A percentile compares a stretch with the other conserved stretches of the same genome.
Evolutionary conservation across 2,113 vertebrate genomes (phyloP).

Genomic region (Dicrurus megarhynchus): DNA sequence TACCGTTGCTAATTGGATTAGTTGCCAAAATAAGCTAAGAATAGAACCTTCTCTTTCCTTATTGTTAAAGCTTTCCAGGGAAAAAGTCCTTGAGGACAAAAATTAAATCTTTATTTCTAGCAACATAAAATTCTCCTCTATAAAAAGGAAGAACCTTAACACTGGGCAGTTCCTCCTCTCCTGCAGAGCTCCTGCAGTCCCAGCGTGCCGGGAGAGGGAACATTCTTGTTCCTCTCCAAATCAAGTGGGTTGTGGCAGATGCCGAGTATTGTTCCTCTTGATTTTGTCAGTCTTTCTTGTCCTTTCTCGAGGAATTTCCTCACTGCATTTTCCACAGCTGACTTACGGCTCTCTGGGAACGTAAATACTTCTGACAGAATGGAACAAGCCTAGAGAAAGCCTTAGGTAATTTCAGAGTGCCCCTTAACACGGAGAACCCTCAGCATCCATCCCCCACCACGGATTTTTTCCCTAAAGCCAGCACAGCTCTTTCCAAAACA

Average conservation of each 20-base stretch:
- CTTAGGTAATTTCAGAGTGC: conserved; percentile 46
- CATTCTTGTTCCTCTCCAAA: background rate
- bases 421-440: background rate
- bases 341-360: background rate
- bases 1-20: conserved; percentile 55
- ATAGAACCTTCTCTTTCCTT: conserved; percentile 41
- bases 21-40: conserved; percentile 62
- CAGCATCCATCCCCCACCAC: background rate
- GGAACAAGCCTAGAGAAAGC: conserved; percentile 48
- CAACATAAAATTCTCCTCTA: background rate
- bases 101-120: conserved; percentile 53
- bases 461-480: background rate
- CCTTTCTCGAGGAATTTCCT: conserved; percentile 18
- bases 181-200: background rate
- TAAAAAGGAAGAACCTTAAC: background rate
- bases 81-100: conserved; percentile 16
- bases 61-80: conserved; percentile 52
- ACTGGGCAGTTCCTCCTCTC: background rate
- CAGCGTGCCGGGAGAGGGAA: background rate
- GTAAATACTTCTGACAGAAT: conserved; percentile 47
- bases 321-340: conserved; percentile 3
- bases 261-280: background rate
- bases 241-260: background rate
- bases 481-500: background rate
- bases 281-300: conserved; percentile 8